phyloP scores from a whole-genome alignment of 1,140 invertebrate species.

The Harpegnathos saltator region DNA sequence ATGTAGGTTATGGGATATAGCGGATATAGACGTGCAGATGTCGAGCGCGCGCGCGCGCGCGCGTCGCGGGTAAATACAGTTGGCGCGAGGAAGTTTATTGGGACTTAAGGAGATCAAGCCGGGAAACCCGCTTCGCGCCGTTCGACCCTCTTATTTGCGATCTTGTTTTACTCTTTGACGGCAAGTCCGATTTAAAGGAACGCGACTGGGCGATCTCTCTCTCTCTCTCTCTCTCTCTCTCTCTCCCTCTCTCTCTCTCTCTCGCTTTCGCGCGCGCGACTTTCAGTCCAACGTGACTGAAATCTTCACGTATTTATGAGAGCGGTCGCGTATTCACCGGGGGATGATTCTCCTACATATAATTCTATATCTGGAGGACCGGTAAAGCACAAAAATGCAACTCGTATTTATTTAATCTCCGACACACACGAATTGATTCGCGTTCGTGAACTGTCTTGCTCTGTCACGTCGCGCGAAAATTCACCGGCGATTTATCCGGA shows the following conservation, averaged over 20 bases:
- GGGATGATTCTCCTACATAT: background rate
- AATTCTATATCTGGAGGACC: background rate
- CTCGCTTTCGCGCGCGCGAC: background rate
- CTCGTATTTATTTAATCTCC: background rate
- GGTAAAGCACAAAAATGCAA: background rate
- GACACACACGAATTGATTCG: background rate
- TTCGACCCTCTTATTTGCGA: background rate
- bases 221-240: too few relatives aligned
- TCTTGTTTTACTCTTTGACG: constrained; percentile 17
- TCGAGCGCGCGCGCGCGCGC: constrained; percentile 13
- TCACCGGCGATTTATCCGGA: constrained; percentile 12
- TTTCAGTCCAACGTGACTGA: background rate
- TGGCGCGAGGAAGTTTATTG: constrained; percentile 50
- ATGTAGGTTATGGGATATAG: constrained; percentile 60
- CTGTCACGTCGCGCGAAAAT: background rate
- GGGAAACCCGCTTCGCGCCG: constrained; percentile 37
- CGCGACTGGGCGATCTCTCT: too few relatives aligned
- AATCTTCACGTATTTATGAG: background rate
- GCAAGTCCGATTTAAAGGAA: background rate
- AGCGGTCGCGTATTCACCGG: background rate
- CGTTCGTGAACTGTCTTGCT: background rate
- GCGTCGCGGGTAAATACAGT: constrained; percentile 25
- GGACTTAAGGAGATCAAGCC: constrained; percentile 53
- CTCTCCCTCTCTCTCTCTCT: too few relatives aligned
- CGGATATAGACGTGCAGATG: constrained; percentile 47